Percentiles rank a stretch among this genome's conserved stretches.
These are phyloP conservation scores for Drosophila punjabiensis DNA, from an alignment of 1,140 invertebrate species.

Conservation along the genomic window DNA sequence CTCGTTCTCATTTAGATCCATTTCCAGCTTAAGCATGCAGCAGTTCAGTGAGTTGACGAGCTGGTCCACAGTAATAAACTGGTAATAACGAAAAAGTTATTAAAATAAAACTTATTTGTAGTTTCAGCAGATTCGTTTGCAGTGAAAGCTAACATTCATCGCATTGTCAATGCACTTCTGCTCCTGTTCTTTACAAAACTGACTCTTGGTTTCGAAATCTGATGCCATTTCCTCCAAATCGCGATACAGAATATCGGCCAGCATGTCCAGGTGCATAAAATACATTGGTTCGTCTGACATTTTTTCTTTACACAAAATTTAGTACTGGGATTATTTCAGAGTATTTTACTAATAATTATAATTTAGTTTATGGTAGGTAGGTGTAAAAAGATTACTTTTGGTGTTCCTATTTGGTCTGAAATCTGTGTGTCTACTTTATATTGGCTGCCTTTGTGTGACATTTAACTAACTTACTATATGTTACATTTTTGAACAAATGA, in stretches of 20 bases:
- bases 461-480: not conserved
- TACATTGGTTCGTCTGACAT: conserved; percentile 32
- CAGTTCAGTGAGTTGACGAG: conserved; percentile 22
- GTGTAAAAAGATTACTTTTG: not conserved
- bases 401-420: not conserved
- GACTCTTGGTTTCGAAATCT: conserved; percentile 46
- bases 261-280: conserved; percentile 49
- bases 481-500: not conserved
- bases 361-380: not conserved
- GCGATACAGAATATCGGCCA: conserved; percentile 36
- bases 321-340: not conserved
- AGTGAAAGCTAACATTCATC: conserved; percentile 22
- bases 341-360: not conserved
- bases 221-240: conserved; percentile 34
- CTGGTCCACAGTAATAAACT: conserved; percentile 21
- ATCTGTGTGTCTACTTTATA: not conserved
- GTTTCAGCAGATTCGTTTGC: too few species aligned
- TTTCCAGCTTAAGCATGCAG: conserved; percentile 33
- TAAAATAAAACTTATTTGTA: too few species aligned
- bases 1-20: conserved; percentile 54
- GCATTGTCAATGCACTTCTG: conserved; percentile 29
- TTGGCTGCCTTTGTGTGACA: not conserved
- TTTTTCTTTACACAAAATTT: conserved; percentile 36
- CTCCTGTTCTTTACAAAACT: conserved; percentile 54
- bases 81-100: not conserved